These are phyloP conservation scores for Sardinella longiceps DNA, from an alignment of 2,797 vertebrate species.

Conservation along the genomic window DNA sequence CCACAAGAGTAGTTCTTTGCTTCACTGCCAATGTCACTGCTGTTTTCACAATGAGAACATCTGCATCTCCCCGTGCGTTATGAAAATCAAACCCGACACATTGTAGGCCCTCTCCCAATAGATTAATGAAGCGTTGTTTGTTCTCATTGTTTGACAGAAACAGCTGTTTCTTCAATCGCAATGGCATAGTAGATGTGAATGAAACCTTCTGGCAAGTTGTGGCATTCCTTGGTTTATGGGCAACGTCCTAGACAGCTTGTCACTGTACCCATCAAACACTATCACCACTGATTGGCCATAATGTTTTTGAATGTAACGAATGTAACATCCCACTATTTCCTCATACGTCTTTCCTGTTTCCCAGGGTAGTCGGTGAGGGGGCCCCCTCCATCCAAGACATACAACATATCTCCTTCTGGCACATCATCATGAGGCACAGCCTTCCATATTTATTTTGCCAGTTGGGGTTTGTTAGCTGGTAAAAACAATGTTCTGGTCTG, in stretches of 20 bases:
- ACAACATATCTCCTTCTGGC: not conserved
- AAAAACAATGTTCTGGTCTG: not conserved
- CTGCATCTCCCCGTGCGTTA: not conserved
- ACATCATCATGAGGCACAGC: conserved; percentile 18
- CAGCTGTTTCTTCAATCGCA: not conserved
- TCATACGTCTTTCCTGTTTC: too few species aligned
- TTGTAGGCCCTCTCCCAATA: too few species aligned
- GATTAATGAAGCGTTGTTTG: not conserved
- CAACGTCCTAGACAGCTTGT: conserved; percentile 22
- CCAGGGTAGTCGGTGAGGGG: too few species aligned
- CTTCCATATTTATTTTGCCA: conserved; percentile 20
- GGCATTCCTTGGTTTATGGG: conserved; percentile 29
- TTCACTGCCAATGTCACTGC: not conserved
- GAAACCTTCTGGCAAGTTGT: conserved; percentile 30
- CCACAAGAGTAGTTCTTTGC: not conserved
- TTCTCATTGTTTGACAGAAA: not conserved
- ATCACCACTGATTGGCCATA: not conserved
- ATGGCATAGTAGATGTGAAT: conserved; percentile 25
- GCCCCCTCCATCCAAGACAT: too few species aligned
- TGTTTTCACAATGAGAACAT: not conserved
- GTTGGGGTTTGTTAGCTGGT: conserved; percentile 17
- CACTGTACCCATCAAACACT: conserved; percentile 29
- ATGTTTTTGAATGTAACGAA: too few species aligned
- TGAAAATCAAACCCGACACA: too few species aligned
- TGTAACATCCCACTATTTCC: too few species aligned